Evolutionary conservation across 2,888 invertebrate genomes (phyloP).

Genomic region (Nymphalis c-album): DNA sequence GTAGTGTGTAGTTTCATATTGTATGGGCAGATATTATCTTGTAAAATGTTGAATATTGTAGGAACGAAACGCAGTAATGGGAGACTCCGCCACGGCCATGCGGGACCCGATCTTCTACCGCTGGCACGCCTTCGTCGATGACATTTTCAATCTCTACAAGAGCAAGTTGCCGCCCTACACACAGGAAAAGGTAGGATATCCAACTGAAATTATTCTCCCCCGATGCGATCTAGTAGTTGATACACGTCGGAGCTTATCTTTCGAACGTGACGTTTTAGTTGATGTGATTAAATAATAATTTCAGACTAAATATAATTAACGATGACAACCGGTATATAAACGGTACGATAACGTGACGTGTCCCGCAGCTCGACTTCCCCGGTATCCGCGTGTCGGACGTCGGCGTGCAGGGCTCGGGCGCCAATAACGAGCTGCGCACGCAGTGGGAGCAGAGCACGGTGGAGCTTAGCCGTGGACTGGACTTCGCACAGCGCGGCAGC

Average conservation of each 20-base stretch:
- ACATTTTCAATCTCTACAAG: constrained; percentile 89
- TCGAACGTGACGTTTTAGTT: too few species aligned
- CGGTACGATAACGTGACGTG: too few species aligned
- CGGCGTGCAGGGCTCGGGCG: constrained; percentile 76
- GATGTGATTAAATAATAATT: too few species aligned
- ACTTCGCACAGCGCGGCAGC: constrained; percentile 89
- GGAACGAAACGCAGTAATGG: constrained; percentile 92
- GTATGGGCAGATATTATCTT: too few species aligned
- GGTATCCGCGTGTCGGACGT: constrained; percentile 81
- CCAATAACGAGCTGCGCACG: constrained; percentile 83
- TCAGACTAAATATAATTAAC: too few species aligned
- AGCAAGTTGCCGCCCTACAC: constrained; percentile 85
- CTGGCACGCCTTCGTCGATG: constrained; percentile 91
- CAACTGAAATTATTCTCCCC: not conserved
- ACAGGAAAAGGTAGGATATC: constrained; percentile 72
- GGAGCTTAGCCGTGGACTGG: constrained; percentile 89
- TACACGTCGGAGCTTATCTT: not conserved
- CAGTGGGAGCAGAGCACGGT: constrained; percentile 89
- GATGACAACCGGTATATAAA: too few species aligned
- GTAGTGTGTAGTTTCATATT: too few species aligned
- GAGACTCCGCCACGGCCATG: constrained; percentile 92
- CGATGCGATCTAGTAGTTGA: not conserved
- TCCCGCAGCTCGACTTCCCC: constrained; percentile 81
- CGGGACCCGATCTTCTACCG: constrained; percentile 93
- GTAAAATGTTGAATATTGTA: constrained; percentile 47